Evolutionary conservation across 2,888 invertebrate species (phyloP), one percentile per base, ranked within the genome.

Genomic region (Malacosoma neustria): DNA sequence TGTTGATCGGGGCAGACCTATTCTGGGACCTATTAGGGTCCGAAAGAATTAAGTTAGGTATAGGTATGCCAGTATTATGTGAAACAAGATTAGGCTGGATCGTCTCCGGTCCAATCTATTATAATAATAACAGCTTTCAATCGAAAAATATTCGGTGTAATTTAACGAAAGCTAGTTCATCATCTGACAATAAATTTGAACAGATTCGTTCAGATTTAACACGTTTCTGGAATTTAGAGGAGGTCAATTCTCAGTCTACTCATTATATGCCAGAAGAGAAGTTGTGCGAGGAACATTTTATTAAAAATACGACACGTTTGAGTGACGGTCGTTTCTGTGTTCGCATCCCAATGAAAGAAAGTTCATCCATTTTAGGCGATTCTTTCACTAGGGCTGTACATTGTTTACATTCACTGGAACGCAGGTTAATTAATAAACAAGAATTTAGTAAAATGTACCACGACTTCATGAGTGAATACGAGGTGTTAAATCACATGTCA

Each of bases 401-500:
- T 3, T 49, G 49, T 35, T 40, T 50, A 5, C 13, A 37, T 1
- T 46, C 45, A 0, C 32, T 47, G 12, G 47, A 49, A 15, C 44
- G 48, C 7, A 42, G 44, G 32, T 12, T 46, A 11, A 41, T 38
- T 9, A 12, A 6, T 31, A 32, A 50, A 6, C 29, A 39, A 1
- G 2, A 22, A 4, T 32, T 48, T 13, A 13, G 31, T 32, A 30
- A 38, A 33, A 33, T 42, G 33, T 54, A 54, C n/a, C n/a, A n/a
- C n/a, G n/a, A n/a, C n/a, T n/a, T n/a, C n/a, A n/a, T 54, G 45
- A 30, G 33, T 0, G 54, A 55, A 36, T 58, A 54, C 34, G 13
- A 38, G 3, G 11, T 34, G 3, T 38, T 51, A 34, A 46, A 43
- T 29, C 51, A 55, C 9, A 51, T 51, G 50, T 39, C 48, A 2